Conservation (phyloP, 2,888 invertebrate genomes). For the Petrolisthes manimaculis region DNA sequence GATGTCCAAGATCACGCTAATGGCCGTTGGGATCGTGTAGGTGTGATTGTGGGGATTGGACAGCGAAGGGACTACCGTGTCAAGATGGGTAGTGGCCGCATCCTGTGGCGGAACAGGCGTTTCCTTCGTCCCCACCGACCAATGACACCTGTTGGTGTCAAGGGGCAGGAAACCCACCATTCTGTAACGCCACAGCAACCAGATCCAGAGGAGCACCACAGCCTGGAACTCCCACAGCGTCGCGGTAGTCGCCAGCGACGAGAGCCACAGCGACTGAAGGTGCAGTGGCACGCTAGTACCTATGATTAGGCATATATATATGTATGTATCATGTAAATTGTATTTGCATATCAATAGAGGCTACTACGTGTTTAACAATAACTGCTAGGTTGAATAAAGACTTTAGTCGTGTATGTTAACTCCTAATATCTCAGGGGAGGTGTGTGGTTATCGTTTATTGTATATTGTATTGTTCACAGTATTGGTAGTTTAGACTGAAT, state of each 20-base stretch:
- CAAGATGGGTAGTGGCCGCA: conserved; percentile 16
- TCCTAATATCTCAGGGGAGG: no score
- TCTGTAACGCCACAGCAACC: no score
- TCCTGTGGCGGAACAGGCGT: conserved; percentile 14
- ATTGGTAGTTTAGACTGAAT: no score
- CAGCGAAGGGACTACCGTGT: not conserved
- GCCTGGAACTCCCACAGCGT: not conserved
- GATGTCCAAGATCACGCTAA: conserved; percentile 9
- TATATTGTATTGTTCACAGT: no score
- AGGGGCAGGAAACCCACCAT: no score
- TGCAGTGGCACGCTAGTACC: not conserved
- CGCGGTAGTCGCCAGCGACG: not conserved
- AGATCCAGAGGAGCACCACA: no score
- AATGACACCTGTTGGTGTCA: not conserved
- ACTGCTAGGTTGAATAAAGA: no score
- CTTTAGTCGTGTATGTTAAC: no score
- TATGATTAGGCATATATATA: not conserved
- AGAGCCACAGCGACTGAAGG: not conserved
- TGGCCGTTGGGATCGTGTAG: not conserved
- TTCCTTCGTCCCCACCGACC: conserved; percentile 21
- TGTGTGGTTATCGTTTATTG: no score
- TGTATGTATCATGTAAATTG: no score
- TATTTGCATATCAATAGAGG: no score
- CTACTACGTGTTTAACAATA: no score
- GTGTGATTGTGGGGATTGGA: conserved; percentile 18